These are phyloP conservation scores for Pollenia angustigena DNA, from an alignment of 2,888 invertebrate genomes.

Conservation along the genomic window DNA sequence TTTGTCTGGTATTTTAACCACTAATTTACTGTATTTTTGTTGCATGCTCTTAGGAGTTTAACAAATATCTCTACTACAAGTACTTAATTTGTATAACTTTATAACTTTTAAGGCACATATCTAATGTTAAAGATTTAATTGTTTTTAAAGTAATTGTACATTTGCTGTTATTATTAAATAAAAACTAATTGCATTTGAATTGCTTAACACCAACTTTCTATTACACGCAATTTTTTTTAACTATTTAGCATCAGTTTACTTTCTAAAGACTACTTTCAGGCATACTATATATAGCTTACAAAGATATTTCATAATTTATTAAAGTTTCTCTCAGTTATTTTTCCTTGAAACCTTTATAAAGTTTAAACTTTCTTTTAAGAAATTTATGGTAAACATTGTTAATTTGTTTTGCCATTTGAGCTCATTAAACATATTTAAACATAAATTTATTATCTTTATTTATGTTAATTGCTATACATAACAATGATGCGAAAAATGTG, in stretches of 20 bases:
- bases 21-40: no score
- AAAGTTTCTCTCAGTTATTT: neutral
- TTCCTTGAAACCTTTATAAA: neutral
- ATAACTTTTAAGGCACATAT: no score
- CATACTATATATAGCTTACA: neutral
- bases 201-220: no score
- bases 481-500: slow-evolving; percentile 48
- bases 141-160: no score
- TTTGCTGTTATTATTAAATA: no score
- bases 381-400: slow-evolving; percentile 46
- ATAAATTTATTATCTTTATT: slow-evolving; percentile 58
- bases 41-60: no score
- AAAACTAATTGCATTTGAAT: no score
- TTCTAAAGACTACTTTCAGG: neutral
- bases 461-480: slow-evolving; percentile 46
- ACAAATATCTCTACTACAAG: no score
- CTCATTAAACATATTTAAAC: slow-evolving; percentile 59
- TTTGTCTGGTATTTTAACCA: no score
- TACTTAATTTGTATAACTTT: no score
- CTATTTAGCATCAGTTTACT: neutral
- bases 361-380: neutral
- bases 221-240: no score
- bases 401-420: slow-evolving; percentile 59
- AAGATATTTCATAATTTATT: neutral
- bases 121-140: no score